phyloP scores from a whole-genome alignment of 2,888 invertebrate species.

The Lasioglossum calceatum region DNA sequence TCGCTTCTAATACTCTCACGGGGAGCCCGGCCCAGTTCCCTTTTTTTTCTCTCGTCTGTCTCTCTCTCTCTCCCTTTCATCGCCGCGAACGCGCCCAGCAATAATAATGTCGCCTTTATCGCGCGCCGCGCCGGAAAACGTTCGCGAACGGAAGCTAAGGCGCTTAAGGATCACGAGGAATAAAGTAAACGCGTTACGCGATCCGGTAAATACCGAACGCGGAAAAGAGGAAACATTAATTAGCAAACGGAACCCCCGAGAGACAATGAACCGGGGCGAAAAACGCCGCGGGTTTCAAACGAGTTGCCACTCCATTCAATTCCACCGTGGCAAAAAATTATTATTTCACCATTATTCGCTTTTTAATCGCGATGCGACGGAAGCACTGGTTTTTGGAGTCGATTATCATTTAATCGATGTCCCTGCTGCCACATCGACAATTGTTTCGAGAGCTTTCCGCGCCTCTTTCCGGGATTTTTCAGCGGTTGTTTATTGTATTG shows the following conservation, averaged over 20 bases:
- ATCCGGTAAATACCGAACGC: not conserved
- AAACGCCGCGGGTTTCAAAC: not conserved
- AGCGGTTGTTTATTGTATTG: not conserved
- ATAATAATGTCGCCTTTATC: slow-evolving; percentile 13
- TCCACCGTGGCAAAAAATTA: not conserved
- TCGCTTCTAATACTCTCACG: slow-evolving; percentile 42
- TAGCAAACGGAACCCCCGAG: not conserved
- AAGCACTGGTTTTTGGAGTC: not conserved
- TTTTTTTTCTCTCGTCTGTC: not conserved
- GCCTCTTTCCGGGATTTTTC: not conserved
- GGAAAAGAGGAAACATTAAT: slow-evolving; percentile 3
- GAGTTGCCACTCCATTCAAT: not conserved
- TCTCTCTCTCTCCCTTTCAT: slow-evolving; percentile 12
- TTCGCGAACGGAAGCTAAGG: slow-evolving; percentile 27
- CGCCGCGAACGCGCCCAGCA: slow-evolving; percentile 10
- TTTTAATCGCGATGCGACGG: not conserved
- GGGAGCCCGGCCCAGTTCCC: not conserved
- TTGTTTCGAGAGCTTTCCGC: not conserved
- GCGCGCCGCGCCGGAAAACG: not conserved
- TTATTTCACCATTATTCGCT: not conserved
- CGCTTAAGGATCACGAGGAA: slow-evolving; percentile 6
- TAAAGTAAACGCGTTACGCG: slow-evolving; percentile 12
- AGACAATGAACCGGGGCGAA: not conserved
- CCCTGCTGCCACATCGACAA: not conserved
- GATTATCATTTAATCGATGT: not conserved